Base-by-base conservation (phyloP, 2,888 invertebrate genomes). In the Ormyrus thymus region DNA sequence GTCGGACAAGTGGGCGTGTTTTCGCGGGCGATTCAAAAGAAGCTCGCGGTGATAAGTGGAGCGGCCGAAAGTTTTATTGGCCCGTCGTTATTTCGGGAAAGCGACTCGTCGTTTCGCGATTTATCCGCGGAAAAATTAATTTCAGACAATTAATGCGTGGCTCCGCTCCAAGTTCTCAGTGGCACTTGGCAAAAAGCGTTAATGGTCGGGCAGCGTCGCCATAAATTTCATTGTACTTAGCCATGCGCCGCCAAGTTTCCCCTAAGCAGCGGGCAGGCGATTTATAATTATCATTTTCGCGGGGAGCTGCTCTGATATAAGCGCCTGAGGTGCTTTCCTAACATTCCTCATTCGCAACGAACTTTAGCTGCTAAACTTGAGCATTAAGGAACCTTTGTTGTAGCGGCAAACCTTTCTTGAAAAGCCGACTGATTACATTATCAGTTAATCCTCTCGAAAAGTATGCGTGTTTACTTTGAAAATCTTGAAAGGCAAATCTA, bases 211-310 rank as follows among this genome's bases (percentile, higher is more conserved):
- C 72, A 76, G 79, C 79, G 80, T 82, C 81, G 83, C 83, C 82
- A 83, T 84, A 83, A 83, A 84, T 84, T 83, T 83, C 83, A 84
- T 83, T 83, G 84, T 84, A 83, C 83, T 83, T 83, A 84, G 81
- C 83, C 81, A 80, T 81, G 81, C 73, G 78, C 78, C 82, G 81
- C 80, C 59, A 43, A 43, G 6, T 55, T 7, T 7, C 62, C 8
- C 15, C 5, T 13, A 56, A 68, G 71, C 68, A 48, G 70, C 68
- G 29, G 29, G 29, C 29, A 29, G 29, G 68, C 68, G 61, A 69
- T 79, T 76, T 79, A 76, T 79, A 79, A 79, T 79, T 76, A 79
- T 76, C 50, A 79, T 79, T 79, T 74, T 65, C 69, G 29, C 65
- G 55, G 29, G 48, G 29, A 29, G 55, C 61, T 15, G 15, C 45